Evolutionary conservation across 2,113 vertebrate species (phyloP), one percentile per base, ranked within the genome.

Genomic region (Macroglossus sobrinus): DNA sequence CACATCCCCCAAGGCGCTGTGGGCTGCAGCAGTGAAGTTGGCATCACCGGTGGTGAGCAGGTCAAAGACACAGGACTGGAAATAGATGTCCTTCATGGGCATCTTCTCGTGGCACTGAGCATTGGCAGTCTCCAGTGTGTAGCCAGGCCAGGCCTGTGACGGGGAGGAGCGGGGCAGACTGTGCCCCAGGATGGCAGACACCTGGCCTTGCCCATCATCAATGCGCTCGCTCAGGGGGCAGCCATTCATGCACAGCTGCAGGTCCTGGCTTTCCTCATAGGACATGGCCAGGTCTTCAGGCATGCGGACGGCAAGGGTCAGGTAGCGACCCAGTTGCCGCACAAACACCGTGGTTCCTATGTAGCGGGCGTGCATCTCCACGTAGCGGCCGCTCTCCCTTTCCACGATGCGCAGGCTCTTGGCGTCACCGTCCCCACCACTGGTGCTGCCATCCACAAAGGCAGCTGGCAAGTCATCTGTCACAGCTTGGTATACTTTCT

Each of bases 401-500:
- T 99, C 99, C 69, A 99, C 98, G 24, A 99, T 99, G 45, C 95
- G 99, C 93, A 99, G 98, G 88, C 99, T 99, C 97, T 99, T 99
- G 40, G 92, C 38, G 26, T 98, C 99, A 0, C 99, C 98, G 0
- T 99, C 98, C 21, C 98, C 98, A 0, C 99, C 98, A 0, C 99
- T 99, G 33, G 99, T 99, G 0, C 99, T 99, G 72, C 99, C 99
- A 15, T 99, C 99, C 76, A 99, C 99, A 63, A 99, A 99, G 94
- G 99, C 99, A 7, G 99, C 99, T 0, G 99, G 99, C 63, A 99
- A 99, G 98, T 99, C 99, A 93, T 99, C 99, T 2, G 99, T 99
- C 97, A 99, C 98, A 0, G 99, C 99, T 92, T 99, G 99, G 98
- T 99, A 99, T 0, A 99, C 99, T 94, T 99, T 99, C 99, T 99